Percentiles rank a stretch among this genome's conserved stretches.
Evolutionary conservation across 2,797 vertebrate species (phyloP).

Genomic region (Diplodus sargus): DNA sequence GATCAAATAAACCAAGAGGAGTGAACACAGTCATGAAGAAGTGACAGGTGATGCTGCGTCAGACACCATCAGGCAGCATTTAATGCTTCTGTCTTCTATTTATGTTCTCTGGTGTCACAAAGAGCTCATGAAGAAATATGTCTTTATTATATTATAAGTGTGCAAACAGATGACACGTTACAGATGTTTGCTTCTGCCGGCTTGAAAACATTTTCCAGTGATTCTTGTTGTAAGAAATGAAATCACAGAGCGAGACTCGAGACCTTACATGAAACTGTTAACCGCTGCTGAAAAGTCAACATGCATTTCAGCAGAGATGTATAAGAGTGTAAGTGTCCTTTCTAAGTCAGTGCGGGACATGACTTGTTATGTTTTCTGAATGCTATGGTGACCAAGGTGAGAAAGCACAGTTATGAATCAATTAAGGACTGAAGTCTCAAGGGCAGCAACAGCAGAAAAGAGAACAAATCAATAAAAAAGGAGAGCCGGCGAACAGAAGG

Average conservation of each 20-base stretch:
- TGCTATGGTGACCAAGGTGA: constrained; percentile 18
- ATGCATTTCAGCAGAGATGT: background rate
- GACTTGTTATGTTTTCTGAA: constrained; percentile 12
- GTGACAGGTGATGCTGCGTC: no score
- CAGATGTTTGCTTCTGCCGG: no score
- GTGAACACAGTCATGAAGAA: no score
- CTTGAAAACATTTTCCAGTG: background rate
- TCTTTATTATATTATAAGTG: no score
- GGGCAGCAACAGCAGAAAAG: constrained; percentile 12
- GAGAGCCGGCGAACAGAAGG: constrained; percentile 23
- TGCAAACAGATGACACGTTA: no score
- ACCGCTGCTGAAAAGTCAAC: background rate
- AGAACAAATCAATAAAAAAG: constrained; percentile 32
- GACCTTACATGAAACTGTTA: background rate
- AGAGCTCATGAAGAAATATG: no score
- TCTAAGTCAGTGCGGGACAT: constrained; percentile 2
- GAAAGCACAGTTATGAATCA: constrained; percentile 29
- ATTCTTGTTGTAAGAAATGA: background rate
- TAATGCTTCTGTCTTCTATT: no score
- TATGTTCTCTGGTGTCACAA: no score
- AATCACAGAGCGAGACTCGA: background rate
- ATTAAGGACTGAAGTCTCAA: constrained; percentile 26
- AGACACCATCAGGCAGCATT: no score
- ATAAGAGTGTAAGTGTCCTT: background rate
- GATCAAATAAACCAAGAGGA: no score